phyloP scores from a whole-genome alignment of 2,113 vertebrate species.

The Pycnonotus jocosus region DNA sequence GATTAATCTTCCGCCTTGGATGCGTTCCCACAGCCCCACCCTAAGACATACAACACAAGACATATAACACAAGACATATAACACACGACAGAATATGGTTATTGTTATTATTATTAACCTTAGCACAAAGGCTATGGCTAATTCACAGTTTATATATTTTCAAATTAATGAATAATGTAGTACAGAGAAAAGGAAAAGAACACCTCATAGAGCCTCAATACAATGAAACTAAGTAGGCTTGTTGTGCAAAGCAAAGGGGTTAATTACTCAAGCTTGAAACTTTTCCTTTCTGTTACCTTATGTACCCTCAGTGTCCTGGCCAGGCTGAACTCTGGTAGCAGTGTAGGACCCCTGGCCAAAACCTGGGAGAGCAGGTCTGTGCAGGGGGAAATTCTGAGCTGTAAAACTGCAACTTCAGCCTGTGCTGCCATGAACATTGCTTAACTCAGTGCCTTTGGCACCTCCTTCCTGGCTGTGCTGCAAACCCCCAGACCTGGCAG shows the following conservation, averaged over 20 bases:
- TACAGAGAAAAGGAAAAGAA: background rate
- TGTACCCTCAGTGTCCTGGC: background rate
- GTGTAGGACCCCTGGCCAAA: background rate
- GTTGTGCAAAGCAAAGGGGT: background rate
- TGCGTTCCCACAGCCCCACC: background rate
- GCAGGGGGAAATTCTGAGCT: background rate
- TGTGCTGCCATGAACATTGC: background rate
- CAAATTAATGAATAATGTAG: background rate
- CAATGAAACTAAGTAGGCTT: background rate
- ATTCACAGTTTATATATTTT: background rate
- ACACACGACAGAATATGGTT: background rate
- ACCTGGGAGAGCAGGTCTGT: background rate
- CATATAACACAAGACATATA: background rate
- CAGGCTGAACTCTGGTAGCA: background rate
- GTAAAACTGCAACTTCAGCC: background rate
- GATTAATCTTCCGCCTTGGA: background rate
- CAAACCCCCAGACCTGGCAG: background rate
- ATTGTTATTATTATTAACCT: background rate
- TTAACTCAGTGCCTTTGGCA: background rate
- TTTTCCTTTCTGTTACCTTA: background rate
- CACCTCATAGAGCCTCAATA: background rate
- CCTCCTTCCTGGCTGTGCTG: background rate
- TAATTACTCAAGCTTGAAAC: background rate
- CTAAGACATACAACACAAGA: background rate
- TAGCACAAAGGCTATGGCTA: background rate